phyloP scores from a whole-genome alignment of 2,113 vertebrate species.

The Cromileptes altivelis region DNA sequence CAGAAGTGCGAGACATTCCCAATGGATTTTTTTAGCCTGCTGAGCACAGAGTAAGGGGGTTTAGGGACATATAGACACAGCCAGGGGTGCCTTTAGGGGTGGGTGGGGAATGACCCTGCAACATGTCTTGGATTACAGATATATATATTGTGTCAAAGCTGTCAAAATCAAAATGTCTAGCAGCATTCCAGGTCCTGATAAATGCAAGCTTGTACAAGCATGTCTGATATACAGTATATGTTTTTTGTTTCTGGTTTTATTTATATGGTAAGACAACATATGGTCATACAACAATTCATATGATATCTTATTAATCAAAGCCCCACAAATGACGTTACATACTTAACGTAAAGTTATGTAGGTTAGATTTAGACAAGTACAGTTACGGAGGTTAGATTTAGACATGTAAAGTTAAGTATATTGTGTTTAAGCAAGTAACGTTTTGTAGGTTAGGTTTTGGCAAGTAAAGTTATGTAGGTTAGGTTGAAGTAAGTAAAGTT shows the following conservation, averaged over 20 bases:
- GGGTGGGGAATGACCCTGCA: background rate
- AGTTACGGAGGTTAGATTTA: too few relatives aligned
- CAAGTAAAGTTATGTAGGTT: too few relatives aligned
- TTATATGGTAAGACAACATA: background rate
- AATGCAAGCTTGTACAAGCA: slow-evolving; percentile 17
- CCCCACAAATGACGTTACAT: too few relatives aligned
- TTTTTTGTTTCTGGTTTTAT: background rate
- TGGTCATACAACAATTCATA: too few relatives aligned
- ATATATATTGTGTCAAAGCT: background rate
- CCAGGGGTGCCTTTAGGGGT: slow-evolving; percentile 2
- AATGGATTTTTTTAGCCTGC: slow-evolving; percentile 54
- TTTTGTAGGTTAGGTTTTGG: too few relatives aligned
- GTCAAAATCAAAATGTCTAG: too few relatives aligned
- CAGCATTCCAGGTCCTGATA: background rate
- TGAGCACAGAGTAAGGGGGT: slow-evolving; percentile 40
- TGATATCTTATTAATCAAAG: too few relatives aligned
- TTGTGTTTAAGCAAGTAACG: too few relatives aligned
- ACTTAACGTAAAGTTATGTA: too few relatives aligned
- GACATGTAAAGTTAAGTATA: too few relatives aligned
- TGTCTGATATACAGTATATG: background rate
- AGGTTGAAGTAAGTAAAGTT: too few relatives aligned
- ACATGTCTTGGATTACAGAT: background rate
- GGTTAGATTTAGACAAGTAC: too few relatives aligned
- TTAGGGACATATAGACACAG: slow-evolving; percentile 39
- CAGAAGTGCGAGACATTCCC: slow-evolving; percentile 78